phyloP scores from a whole-genome alignment of 2,797 vertebrate species.

The Acrossocheilus wenchowensis region DNA sequence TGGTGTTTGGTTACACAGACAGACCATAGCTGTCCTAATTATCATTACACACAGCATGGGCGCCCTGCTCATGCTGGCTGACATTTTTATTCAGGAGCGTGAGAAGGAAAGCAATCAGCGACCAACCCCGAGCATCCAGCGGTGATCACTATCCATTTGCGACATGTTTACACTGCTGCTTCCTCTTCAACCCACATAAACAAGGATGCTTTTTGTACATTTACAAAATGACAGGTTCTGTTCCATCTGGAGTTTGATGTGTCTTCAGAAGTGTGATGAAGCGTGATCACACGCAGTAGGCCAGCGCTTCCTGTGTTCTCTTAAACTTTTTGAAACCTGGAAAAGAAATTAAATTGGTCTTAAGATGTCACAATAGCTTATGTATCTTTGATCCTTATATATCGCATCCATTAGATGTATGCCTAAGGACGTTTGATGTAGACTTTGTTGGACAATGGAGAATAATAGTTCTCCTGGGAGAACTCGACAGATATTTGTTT shows the following conservation, averaged over 20 bases:
- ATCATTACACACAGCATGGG: constrained; percentile 58
- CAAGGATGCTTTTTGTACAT: constrained; percentile 35
- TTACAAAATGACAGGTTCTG: constrained; percentile 40
- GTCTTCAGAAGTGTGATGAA: constrained; percentile 38
- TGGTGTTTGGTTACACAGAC: constrained; percentile 37
- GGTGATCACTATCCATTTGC: constrained; percentile 59
- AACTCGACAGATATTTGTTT: constrained; percentile 52
- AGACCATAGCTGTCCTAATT: constrained; percentile 58
- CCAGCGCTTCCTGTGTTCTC: constrained; percentile 10
- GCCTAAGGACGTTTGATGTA: constrained; percentile 19
- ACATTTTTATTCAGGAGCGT: constrained; percentile 61
- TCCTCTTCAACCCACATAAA: constrained; percentile 41
- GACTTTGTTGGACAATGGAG: constrained; percentile 33
- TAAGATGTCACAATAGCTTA: constrained; percentile 6
- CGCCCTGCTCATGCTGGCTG: constrained; percentile 57
- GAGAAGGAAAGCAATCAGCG: constrained; percentile 63
- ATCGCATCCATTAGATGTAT: constrained; percentile 5
- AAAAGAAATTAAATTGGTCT: constrained; percentile 38
- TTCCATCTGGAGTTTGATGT: constrained; percentile 35
- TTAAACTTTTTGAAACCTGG: constrained; percentile 38
- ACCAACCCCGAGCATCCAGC: constrained; percentile 61
- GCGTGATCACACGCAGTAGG: constrained; percentile 17
- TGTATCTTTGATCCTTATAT: constrained; percentile 19
- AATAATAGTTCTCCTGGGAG: constrained; percentile 19
- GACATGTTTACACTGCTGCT: constrained; percentile 57